Evolutionary conservation across 2,888 invertebrate species (phyloP), one percentile per base, ranked within the genome.

Genomic region (Prosopocoilus inquinatus): DNA sequence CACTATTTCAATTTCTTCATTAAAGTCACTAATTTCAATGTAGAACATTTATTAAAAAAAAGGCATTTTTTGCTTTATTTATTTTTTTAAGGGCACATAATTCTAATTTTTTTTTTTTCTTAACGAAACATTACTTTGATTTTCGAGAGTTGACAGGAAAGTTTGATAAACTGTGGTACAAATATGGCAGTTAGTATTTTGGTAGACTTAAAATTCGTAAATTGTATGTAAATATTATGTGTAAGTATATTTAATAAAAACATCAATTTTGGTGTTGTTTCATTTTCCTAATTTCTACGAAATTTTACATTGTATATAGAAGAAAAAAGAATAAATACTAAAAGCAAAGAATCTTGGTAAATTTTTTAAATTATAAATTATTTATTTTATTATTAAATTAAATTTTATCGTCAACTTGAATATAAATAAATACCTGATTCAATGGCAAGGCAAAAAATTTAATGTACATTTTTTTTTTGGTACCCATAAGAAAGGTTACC

Each of bases 161-260:
- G 38, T 55, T 36, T 50, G 11, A 49, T 15, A 48, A 11, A 60
- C 62, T 53, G 60, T 62, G 62, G 64, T 64, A 64, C 64, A 64
- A 65, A 65, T 62, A 55, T 59, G 62, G 58, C 62, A 63, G 58
- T 54, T 58, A 61, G 53, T 50, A 51, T 58, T 65, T 63, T 61
- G 55, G 53, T 62, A 58, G 58, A 47, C 57, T 59, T 58, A 62
- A 58, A 55, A 58, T 47, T 58, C 52, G 55, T 58, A 50, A 59
- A 51, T 55, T 47, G 12, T 15, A 48, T 48, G 38, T 48, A 48
- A 12, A 48, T 48, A 34, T 20, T 48, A 36, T 38, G 57, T 61
- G 57, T 61, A 61, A 59, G 59, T 54, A 52, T 61, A 61, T 61
- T 61, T 61, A 61, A 61, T 57, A 61, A 61, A 61, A 46, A 39